A percentile compares a stretch with the other conserved stretches of the same genome.
phyloP scores from a whole-genome alignment of 2,888 invertebrate genomes.

The Chrysopilus asiliformis region DNA sequence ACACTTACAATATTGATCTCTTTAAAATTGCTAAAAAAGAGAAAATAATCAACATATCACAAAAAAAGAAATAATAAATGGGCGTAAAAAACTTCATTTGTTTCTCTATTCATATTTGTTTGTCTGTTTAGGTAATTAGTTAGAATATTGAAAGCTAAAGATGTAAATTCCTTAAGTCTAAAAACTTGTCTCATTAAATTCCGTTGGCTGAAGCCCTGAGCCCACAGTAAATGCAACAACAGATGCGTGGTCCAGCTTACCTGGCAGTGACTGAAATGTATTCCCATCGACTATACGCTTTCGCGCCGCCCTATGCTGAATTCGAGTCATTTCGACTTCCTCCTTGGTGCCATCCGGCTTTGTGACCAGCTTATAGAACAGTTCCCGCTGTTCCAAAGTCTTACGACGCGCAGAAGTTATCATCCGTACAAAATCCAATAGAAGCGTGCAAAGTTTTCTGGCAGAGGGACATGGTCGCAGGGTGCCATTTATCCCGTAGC shows the following conservation, averaged over 20 bases:
- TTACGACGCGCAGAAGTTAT: constrained; percentile 71
- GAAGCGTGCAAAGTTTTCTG: constrained; percentile 51
- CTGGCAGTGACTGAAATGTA: constrained; percentile 54
- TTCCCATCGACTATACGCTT: constrained; percentile 60
- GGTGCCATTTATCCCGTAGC: constrained; percentile 50
- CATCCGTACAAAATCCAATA: constrained; percentile 64
- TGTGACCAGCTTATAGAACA: constrained; percentile 50
- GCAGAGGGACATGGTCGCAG: constrained; percentile 49
- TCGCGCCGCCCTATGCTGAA: constrained; percentile 53
- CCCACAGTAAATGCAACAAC: constrained; percentile 70
- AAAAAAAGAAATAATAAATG: no score
- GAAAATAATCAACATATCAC: no score
- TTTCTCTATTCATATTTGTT: no score
- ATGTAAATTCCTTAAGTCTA: constrained; percentile 26
- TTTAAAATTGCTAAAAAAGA: no score
- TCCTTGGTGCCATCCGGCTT: constrained; percentile 38
- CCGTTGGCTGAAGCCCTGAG: constrained; percentile 28
- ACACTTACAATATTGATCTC: no score
- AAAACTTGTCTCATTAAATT: constrained; percentile 34
- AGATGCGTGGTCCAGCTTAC: constrained; percentile 80
- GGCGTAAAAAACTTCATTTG: no score
- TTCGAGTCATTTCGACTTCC: constrained; percentile 44
- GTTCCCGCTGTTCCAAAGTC: constrained; percentile 67
- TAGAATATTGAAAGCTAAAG: constrained; percentile 29
- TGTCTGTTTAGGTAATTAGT: constrained; percentile 30